Conservation (phyloP, 2,888 invertebrate genomes). For the Xestia ashworthii region DNA sequence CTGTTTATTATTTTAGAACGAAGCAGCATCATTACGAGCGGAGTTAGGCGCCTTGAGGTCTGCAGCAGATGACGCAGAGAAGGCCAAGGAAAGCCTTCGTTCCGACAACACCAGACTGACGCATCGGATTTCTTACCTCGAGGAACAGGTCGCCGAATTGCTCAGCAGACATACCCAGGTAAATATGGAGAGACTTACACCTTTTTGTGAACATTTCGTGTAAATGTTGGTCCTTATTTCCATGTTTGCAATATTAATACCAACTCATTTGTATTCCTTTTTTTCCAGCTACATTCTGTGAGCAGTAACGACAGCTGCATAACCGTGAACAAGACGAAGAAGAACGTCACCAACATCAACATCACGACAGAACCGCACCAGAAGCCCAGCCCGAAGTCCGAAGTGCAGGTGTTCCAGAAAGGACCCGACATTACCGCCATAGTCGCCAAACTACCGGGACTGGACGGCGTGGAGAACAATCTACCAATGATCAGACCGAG, state of each 20-base stretch:
- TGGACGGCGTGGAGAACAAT: constrained; percentile 85
- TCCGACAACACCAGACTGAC: constrained; percentile 96
- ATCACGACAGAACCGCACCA: constrained; percentile 91
- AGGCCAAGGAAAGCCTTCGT: constrained; percentile 92
- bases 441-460: constrained; percentile 92
- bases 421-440: constrained; percentile 95
- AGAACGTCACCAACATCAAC: constrained; percentile 93
- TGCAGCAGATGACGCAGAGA: constrained; percentile 92
- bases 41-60: constrained; percentile 91
- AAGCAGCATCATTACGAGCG: constrained; percentile 89
- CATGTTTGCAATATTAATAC: background rate
- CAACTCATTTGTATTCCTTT: background rate
- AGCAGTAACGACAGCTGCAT: constrained; percentile 87
- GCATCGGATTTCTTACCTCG: constrained; percentile 96
- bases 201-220: background rate
- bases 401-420: constrained; percentile 94
- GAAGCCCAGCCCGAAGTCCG: constrained; percentile 87
- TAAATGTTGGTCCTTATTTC: too few relatives aligned
- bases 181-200: constrained; percentile 14
- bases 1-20: constrained; percentile 77
- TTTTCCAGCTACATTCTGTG: constrained; percentile 81
- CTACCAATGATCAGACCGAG: constrained; percentile 89
- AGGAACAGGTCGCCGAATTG: constrained; percentile 95
- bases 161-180: constrained; percentile 87
- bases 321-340: constrained; percentile 90